Evolutionary conservation across 2,113 vertebrate species (phyloP).

Genomic region (Alaudala cheleensis): DNA sequence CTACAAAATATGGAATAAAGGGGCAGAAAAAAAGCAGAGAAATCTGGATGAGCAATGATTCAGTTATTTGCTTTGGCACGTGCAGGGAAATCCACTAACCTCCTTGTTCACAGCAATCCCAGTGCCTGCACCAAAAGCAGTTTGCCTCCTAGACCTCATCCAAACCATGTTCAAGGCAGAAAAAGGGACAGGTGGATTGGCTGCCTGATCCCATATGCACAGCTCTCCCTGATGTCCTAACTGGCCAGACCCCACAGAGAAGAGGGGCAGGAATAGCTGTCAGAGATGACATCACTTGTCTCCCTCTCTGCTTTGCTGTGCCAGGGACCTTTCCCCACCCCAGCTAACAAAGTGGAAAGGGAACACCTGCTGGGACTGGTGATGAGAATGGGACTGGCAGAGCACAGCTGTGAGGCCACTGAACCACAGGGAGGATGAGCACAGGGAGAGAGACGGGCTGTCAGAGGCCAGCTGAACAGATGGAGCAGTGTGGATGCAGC

Average conservation of each 20-base stretch:
- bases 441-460: not conserved
- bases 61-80: fast-evolving
- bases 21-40: not conserved
- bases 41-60: not conserved
- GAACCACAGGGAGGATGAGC: not conserved
- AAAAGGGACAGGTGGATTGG: not conserved
- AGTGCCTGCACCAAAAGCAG: not conserved
- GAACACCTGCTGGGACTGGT: not conserved
- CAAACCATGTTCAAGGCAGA: not conserved
- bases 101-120: not conserved
- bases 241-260: fast-evolving
- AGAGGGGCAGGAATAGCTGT: not conserved
- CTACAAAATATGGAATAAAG: not conserved
- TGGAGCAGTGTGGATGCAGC: not conserved
- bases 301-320: fast-evolving
- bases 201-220: not conserved
- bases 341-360: not conserved
- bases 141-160: not conserved
- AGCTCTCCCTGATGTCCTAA: not conserved
- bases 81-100: not conserved
- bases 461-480: not conserved
- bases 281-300: not conserved
- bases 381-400: fast-evolving
- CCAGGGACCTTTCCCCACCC: not conserved
- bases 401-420: not conserved